A percentile compares a stretch with the other conserved stretches of the same genome.
These are phyloP conservation scores for Sabatieria punctata DNA, from an alignment of 2,888 invertebrate genomes.

Conservation along the genomic window DNA sequence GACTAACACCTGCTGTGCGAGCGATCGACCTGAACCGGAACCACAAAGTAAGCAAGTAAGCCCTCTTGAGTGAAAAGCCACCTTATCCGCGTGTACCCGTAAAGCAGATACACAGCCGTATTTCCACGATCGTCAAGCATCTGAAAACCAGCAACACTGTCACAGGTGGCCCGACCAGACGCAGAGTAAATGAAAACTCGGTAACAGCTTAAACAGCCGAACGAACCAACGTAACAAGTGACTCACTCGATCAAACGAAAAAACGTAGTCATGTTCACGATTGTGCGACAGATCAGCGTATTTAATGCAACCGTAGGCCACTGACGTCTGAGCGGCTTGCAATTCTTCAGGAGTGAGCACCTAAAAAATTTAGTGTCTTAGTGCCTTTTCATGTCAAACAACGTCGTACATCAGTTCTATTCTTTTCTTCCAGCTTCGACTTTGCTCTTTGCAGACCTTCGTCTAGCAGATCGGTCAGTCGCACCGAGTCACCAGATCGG, in stretches of 20 bases:
- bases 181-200: too few relatives aligned
- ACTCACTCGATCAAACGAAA: constrained; percentile 73
- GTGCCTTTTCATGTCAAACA: not conserved
- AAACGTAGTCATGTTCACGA: constrained; percentile 72
- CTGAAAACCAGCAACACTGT: constrained; percentile 33
- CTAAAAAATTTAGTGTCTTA: too few relatives aligned
- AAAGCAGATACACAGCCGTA: constrained; percentile 89
- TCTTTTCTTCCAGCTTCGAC: constrained; percentile 29
- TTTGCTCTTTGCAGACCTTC: constrained; percentile 46
- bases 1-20: constrained; percentile 33
- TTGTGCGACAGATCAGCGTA: constrained; percentile 92
- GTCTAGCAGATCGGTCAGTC: constrained; percentile 65
- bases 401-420: not conserved
- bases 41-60: not conserved
- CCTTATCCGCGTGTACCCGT: constrained; percentile 79
- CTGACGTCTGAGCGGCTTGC: constrained; percentile 42
- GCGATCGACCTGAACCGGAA: constrained; percentile 34
- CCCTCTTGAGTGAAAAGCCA: too few relatives aligned
- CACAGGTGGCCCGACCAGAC: too few relatives aligned
- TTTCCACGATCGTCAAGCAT: constrained; percentile 98
- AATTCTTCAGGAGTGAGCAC: constrained; percentile 20
- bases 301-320: constrained; percentile 95
- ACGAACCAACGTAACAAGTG: too few relatives aligned
- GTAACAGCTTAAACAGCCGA: too few relatives aligned
- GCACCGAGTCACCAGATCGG: constrained; percentile 83